Conservation (phyloP, 2,888 invertebrate species). For the Orchesellides sinensis region DNA sequence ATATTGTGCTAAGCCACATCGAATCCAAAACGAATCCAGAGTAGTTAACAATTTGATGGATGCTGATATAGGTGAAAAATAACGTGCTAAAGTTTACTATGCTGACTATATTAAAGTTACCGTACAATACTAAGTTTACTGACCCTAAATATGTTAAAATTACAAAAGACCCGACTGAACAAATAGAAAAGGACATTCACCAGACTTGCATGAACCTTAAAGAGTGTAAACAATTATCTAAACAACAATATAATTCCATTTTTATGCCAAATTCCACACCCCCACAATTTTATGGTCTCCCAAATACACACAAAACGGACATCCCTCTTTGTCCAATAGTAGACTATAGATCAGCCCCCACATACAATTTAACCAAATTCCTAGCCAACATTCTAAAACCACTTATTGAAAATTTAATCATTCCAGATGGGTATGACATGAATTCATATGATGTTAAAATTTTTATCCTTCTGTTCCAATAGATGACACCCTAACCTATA, state of each 20-base stretch:
- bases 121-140: background rate
- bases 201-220: background rate
- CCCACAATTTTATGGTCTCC: conserved; percentile 4
- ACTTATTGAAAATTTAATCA: background rate
- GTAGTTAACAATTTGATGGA: too few species aligned
- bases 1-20: too few species aligned
- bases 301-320: conserved; percentile 7
- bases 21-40: too few species aligned
- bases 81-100: too few species aligned
- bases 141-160: background rate
- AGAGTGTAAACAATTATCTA: background rate
- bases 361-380: conserved; percentile 9
- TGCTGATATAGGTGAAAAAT: too few species aligned
- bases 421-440: background rate
- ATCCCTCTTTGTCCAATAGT: background rate
- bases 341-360: background rate
- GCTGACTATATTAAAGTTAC: background rate
- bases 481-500: background rate
- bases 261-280: background rate
- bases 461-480: background rate
- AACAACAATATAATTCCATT: background rate
- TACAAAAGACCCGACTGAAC: background rate
- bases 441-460: background rate
- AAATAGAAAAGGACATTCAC: background rate
- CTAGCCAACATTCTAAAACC: background rate